Evolutionary conservation across 2,113 vertebrate genomes (phyloP).

Genomic region (Microtus pennsylvanicus): DNA sequence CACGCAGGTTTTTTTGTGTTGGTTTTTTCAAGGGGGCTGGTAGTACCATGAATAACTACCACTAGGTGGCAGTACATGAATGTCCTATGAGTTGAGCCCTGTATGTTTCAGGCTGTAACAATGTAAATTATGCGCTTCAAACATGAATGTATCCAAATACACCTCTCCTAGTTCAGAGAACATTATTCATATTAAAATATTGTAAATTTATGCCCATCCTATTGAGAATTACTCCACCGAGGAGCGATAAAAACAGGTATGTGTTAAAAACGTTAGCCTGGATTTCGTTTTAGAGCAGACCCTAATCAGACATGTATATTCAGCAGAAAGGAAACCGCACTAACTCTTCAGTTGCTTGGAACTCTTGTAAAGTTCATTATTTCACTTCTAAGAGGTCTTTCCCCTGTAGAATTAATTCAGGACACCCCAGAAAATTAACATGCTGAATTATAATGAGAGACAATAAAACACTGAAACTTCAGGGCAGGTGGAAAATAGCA

Average conservation of each 20-base stretch:
- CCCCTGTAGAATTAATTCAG: not conserved
- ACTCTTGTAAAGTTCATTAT: slow-evolving; percentile 7
- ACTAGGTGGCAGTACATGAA: slow-evolving; percentile 82
- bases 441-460: not conserved
- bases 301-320: slow-evolving; percentile 4
- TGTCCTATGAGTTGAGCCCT: not conserved
- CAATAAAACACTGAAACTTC: slow-evolving; percentile 12
- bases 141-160: not conserved
- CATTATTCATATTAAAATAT: not conserved
- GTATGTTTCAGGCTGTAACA: not conserved
- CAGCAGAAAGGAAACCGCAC: not conserved
- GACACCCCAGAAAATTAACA: not conserved
- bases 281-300: slow-evolving; percentile 15
- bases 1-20: not conserved
- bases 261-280: not conserved
- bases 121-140: not conserved
- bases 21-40: not conserved
- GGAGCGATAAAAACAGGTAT: not conserved
- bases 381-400: slow-evolving; percentile 18
- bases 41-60: slow-evolving; percentile 40
- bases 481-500: not conserved
- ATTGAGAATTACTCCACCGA: not conserved
- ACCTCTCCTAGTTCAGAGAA: not conserved
- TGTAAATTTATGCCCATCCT: not conserved
- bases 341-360: not conserved